phyloP scores from a whole-genome alignment of 2,888 invertebrate genomes.

The Erpobdella octoculata region DNA sequence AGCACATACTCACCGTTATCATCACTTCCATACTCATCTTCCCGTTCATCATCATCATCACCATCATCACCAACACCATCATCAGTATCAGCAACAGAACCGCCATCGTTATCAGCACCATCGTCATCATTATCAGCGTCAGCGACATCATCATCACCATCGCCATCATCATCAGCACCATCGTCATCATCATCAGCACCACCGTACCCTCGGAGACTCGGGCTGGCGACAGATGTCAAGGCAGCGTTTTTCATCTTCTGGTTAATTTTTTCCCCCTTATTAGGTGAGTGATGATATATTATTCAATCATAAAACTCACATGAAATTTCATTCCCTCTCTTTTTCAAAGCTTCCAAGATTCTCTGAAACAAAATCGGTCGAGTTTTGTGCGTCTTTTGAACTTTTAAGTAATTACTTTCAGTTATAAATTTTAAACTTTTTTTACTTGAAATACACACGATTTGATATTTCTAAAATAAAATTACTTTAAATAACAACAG shows the following conservation, averaged over 20 bases:
- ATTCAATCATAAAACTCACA: too few species aligned
- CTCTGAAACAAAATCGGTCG: too few species aligned
- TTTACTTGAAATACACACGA: too few species aligned
- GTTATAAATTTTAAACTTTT: too few species aligned
- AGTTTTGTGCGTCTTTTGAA: too few species aligned
- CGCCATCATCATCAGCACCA: background rate
- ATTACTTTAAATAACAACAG: too few species aligned
- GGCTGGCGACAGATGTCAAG: conserved; percentile 1
- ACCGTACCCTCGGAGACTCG: background rate
- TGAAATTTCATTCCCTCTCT: too few species aligned
- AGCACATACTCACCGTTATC: conserved; percentile 12
- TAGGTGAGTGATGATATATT: conserved; percentile 6
- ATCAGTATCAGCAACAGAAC: background rate
- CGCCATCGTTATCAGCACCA: background rate
- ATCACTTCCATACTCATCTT: conserved; percentile 14
- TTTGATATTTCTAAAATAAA: too few species aligned
- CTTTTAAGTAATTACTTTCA: too few species aligned
- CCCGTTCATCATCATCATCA: conserved; percentile 12
- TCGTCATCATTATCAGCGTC: background rate
- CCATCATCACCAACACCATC: background rate
- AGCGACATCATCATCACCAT: background rate
- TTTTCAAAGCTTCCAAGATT: too few species aligned
- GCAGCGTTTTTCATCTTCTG: background rate
- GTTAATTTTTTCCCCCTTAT: background rate
- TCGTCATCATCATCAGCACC: background rate